Base-by-base conservation (phyloP, 2,113 vertebrate genomes). In the Chaenogobius annularis region DNA sequence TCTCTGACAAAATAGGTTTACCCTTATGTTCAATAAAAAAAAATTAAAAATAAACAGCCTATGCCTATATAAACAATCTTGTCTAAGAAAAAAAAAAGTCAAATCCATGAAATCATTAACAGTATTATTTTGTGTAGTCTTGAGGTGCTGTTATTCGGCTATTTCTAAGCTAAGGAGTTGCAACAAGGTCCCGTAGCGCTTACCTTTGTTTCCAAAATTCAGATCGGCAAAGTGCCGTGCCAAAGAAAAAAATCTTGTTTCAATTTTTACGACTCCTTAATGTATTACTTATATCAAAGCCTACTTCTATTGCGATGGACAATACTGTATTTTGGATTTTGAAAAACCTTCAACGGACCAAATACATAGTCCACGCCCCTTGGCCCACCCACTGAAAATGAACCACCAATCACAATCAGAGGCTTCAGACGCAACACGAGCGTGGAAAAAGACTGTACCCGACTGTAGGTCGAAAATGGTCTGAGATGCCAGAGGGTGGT, bases 291-390 rank as follows among this genome's bases (percentile, higher is more conserved):
- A 19, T 50, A 19, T 19, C 5, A 2, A 50, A 1, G 15, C 17
- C 14, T 48, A 17, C 47, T 48, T 48, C 13, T 17, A 6, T 14
- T 0, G 5, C 20, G 55, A 9, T 31, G 3, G 31, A 47, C n/a
- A 1, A 8, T 4, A 11, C 14, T 23, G 1, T 79, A 40, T 85
- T 81, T 74, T 74, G 23, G 35, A 65, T 80, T 90, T 85, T 58
- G 26, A 31, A 31, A 91, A 89, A 92, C 73, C n/a, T 65, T 68
- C 79, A 85, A 89, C 87, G 82, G 84, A 88, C 78, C 70, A 17
- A 37, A 48, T 37, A 8, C 72, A 64, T 43, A 3, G 31, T 50
- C 1, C 11, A 59, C 82, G 35, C 83, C 83, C 15, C 6, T 65
- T 9, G 0, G 55, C 13, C 48, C 74, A 78, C 83, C 88, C 78